Base-by-base conservation (phyloP, 2,888 invertebrate species). In the Cephus pulcher region DNA sequence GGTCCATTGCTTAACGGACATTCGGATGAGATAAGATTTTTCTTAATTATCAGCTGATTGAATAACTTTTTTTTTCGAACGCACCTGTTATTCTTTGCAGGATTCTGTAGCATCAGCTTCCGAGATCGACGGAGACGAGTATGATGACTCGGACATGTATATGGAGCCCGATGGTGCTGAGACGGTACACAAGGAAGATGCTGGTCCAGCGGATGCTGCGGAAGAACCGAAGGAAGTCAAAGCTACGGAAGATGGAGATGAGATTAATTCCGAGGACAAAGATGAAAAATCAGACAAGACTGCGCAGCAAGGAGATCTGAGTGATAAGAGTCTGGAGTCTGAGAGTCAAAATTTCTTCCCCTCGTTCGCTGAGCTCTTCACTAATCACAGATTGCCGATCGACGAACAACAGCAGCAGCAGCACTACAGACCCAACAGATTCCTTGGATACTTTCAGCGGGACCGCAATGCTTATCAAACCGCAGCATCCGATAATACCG, bases 291-390 rank as follows among this genome's bases (percentile, higher is more conserved):
- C 9, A 0, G 56, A 56, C 2, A 77, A 12, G 75, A 78, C 32
- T 82, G 78, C 35, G 80, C 85, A 11, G 69, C 76, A 32, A 79
- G 81, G 32, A 70, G 82, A 30, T 80, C 80, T n/a, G 83, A 82
- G 35, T 23, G 93, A 93, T 80, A 94, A 93, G 86, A 93, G 93
- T 33, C 89, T 93, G 80, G 94, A 94, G 87, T 93, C 93, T 30
- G 92, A 93, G 33, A 94, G 94, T 75, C 95, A 96, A 88, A 95
- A 94, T 75, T 96, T 96, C 91, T 96, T 96, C 92, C 96, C 97
- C 0, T 94, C 96, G 0, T 97, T 96, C 88, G 94, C 95, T 3
- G 95, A 94, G 84, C 92, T 95, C 15, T 96, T 95, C 87, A 93
- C 95, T 91, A 94, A 84, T 90, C 92, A 79, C 93, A 94, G 90